phyloP scores from a whole-genome alignment of 2,113 vertebrate species.

The Taxidea taxus region DNA sequence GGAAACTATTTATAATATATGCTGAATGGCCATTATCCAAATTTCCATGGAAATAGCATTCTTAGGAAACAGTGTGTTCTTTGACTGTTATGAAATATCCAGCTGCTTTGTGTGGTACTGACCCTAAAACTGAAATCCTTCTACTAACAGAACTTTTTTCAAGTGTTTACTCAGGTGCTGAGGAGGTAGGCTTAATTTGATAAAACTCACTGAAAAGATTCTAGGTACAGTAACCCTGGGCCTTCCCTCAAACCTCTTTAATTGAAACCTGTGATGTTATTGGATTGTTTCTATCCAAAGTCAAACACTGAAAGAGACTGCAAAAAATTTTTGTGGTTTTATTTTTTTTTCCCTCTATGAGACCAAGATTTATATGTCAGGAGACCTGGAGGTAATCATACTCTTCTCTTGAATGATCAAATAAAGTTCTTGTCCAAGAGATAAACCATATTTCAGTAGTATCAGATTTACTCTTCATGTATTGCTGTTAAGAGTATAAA shows the following conservation, averaged over 20 bases:
- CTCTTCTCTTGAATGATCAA: slow-evolving; percentile 22
- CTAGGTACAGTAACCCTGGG: not conserved
- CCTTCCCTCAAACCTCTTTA: not conserved
- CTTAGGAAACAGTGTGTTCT: slow-evolving; percentile 32
- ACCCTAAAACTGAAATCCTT: slow-evolving; percentile 27
- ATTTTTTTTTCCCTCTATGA: not conserved
- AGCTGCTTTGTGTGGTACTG: not conserved
- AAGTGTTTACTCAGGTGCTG: not conserved
- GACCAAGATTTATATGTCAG: not conserved
- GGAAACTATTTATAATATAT: slow-evolving; percentile 8
- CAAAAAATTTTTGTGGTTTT: not conserved
- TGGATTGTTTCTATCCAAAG: not conserved
- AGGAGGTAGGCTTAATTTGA: not conserved
- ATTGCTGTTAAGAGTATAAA: not conserved
- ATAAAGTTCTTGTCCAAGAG: slow-evolving; percentile 9
- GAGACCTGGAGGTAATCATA: not conserved
- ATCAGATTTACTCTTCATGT: not conserved
- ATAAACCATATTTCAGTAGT: not conserved
- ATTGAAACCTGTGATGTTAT: not conserved
- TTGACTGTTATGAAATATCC: slow-evolving; percentile 25
- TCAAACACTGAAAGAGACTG: not conserved
- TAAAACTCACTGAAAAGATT: not conserved
- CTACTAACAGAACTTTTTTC: not conserved
- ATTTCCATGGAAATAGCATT: slow-evolving; percentile 49
- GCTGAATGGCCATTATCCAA: slow-evolving; percentile 33